Evolutionary conservation across 2,888 invertebrate genomes (phyloP), one percentile per base, ranked within the genome.

Genomic region (Scrobipalpa costella): DNA sequence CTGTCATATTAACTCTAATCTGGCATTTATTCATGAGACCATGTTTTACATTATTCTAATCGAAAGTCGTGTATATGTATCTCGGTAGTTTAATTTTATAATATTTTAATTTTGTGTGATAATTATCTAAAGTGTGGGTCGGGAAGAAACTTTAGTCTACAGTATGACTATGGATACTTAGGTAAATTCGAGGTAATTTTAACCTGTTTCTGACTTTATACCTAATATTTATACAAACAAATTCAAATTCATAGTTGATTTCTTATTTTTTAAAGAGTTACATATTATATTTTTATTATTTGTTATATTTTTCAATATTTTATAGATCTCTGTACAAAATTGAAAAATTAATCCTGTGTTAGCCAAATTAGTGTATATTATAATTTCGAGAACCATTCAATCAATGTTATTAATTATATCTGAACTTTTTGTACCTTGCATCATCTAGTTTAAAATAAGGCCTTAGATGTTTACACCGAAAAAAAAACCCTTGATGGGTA

Each of bases 11-110:
- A 67, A 71, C 75, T 77, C 70, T 75, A 69, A 67, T 78, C 74
- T 73, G 79, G 84, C 84, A 84, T 84, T 84, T 84, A 84, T 79
- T 77, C 77, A 68, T 71, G 72, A 73, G 67, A 50, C 65, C 64
- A 64, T 68, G 65, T 58, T 58, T 49, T 21, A 58, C 57, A 33
- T 36, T 50, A 58, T 49, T 52, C 15, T 62, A 62, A 62, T 50
- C 55, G 44, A 55, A 62, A 44, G 38, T 50, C 11, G 49, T 61
- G 60, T n/a, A n/a, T 49, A 61, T 61, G 34, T 47, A 49, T 61
- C 40, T 15, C 15, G n/a, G 36, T 61, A 60, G 47, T 47, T n/a
- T 40, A 40, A 59, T 34, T 19, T 59, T 44, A 40, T 40, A 33
- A 52, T 52, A 21, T 50, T n/a, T 19, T 62, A 27, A 62, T 62